Evolutionary conservation across 2,113 vertebrate species (phyloP), one percentile per base, ranked within the genome.

Genomic region (Dolichallabes microphthalmus): DNA sequence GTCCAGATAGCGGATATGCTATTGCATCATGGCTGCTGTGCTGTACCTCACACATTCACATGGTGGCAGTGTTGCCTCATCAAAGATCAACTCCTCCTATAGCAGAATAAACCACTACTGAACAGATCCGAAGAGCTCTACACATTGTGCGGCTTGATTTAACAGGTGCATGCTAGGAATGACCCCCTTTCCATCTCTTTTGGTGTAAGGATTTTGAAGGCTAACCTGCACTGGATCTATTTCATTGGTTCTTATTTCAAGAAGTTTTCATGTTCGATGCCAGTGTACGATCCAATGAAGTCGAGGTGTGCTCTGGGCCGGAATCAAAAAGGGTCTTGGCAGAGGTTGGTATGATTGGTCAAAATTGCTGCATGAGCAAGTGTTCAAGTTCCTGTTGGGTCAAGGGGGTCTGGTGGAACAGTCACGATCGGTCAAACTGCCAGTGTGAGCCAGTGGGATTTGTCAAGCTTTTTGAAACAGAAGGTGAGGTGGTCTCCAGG

Each of bases 1-100:
- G 12, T 39, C 22, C 12, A 52, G 53, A 11, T 8, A 69, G 25
- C 61, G 50, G n/a, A 58, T 19, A 13, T 73, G 52, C 82, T 61
- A 32, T 45, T 75, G 8, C 25, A 50, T 45, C 55, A 27, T 27
- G 71, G n/a, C 1, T 12, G 11, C 14, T 68, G 60, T 78, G 45
- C 45, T 7, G 25, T 68, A 15, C 17, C 32, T 25, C 39, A 25
- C 68, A 53, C 57, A 50, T 85, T 82, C 87, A 85, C 83, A 78
- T 55, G 87, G 82, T 69, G 87, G 87, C 87, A 85, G 80, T 88
- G 80, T 82, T 82, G 73, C 32, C 17, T 78, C 13, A 82, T 55
- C 15, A 82, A 84, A 82, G 32, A 69, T 32, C 27, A 13, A 25
- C 58, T 32, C 5, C 39, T 66, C 20, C 27, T 87, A 11, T 10